These are phyloP conservation scores for Ormyrus thymus DNA, from an alignment of 2,888 invertebrate species.

Conservation along the genomic window DNA sequence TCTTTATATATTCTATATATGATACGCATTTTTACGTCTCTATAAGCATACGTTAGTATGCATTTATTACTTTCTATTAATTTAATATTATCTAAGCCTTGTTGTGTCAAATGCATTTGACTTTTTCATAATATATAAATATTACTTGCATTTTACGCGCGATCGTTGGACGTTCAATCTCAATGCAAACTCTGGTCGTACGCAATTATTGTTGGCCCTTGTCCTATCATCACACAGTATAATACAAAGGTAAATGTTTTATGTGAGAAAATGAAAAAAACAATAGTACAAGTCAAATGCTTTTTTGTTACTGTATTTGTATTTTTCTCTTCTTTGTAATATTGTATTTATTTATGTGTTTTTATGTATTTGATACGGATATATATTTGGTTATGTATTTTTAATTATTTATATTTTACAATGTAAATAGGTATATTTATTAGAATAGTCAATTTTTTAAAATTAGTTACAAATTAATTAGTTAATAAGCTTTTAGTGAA, in stretches of 20 bases:
- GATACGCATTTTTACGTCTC: too few relatives aligned
- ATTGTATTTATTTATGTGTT: conserved; percentile 1
- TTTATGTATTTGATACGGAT: conserved; percentile 8
- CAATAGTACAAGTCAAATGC: not conserved
- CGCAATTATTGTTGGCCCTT: conserved; percentile 42
- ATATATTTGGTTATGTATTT: not conserved
- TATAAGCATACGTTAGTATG: conserved; percentile 7
- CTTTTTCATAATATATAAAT: conserved; percentile 42
- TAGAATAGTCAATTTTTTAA: too few relatives aligned
- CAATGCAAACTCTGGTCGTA: not conserved
- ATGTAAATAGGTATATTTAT: too few relatives aligned
- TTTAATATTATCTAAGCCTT: not conserved
- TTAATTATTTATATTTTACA: not conserved
- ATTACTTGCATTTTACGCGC: conserved; percentile 49
- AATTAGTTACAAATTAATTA: too few relatives aligned
- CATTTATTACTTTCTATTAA: conserved; percentile 1
- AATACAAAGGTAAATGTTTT: conserved; percentile 64
- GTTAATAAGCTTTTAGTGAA: too few relatives aligned
- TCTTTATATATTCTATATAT: not conserved
- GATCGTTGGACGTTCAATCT: conserved; percentile 43
- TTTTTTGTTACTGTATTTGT: conserved; percentile 22
- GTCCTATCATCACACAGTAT: conserved; percentile 44
- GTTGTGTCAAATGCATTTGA: conserved; percentile 21
- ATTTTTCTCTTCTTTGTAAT: conserved; percentile 11
- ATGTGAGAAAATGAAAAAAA: conserved; percentile 30